A percentile compares a stretch with the other conserved stretches of the same genome.
Evolutionary conservation across 2,888 invertebrate species (phyloP).

Genomic region (Agrochola litura): DNA sequence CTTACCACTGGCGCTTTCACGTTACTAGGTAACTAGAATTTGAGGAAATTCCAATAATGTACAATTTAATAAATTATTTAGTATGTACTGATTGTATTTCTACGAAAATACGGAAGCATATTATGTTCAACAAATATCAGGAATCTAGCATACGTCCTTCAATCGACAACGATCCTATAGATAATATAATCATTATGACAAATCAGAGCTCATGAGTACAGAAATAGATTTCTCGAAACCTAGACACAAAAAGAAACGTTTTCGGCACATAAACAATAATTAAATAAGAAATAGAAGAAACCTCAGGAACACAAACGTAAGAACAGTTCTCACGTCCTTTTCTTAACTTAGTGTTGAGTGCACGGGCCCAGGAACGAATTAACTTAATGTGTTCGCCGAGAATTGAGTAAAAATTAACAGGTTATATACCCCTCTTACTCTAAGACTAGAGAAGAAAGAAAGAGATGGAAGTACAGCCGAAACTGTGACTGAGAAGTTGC

Average conservation of each 20-base stretch:
- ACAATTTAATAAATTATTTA: background rate
- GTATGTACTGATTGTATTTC: background rate
- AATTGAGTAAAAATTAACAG: constrained; percentile 78
- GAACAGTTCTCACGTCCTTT: constrained; percentile 64
- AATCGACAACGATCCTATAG: background rate
- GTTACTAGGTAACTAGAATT: constrained; percentile 17
- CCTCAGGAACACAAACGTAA: constrained; percentile 67
- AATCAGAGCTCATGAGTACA: background rate
- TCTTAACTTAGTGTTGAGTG: constrained; percentile 74
- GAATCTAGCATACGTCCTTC: background rate
- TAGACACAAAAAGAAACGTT: constrained; percentile 5
- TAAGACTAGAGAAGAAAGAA: constrained; percentile 42
- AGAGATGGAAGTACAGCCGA: constrained; percentile 41
- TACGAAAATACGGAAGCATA: background rate
- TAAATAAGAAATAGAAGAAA: constrained; percentile 69
- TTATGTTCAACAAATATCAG: constrained; percentile 3
- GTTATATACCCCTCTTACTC: constrained; percentile 55
- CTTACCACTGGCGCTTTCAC: background rate
- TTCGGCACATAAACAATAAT: constrained; percentile 68
- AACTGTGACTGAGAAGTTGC: constrained; percentile 55
- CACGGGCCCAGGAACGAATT: constrained; percentile 76
- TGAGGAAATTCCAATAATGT: background rate
- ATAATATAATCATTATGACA: background rate
- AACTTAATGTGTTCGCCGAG: constrained; percentile 78
- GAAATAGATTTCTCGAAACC: constrained; percentile 5